phyloP scores from a whole-genome alignment of 2,888 invertebrate species.

The Sesia bembeciformis region DNA sequence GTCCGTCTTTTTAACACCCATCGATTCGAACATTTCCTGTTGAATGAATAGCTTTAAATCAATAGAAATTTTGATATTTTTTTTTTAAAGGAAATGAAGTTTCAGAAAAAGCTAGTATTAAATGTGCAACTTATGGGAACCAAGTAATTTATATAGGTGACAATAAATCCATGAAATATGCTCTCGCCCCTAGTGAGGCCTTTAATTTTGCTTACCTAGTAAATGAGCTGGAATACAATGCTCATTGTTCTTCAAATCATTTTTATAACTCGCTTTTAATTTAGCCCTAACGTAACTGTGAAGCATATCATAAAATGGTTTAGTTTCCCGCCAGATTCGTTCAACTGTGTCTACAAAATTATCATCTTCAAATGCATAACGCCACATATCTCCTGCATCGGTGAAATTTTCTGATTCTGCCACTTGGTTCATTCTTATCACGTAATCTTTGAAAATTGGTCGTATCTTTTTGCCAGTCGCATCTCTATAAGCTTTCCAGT shows the following conservation, averaged over 20 bases:
- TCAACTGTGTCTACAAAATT: constrained; percentile 54
- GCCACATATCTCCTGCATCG: constrained; percentile 65
- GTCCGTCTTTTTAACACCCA: too few species aligned
- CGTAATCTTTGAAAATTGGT: constrained; percentile 75
- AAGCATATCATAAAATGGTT: constrained; percentile 77
- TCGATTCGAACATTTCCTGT: too few species aligned
- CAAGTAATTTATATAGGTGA: too few species aligned
- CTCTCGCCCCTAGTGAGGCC: background rate
- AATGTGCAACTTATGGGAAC: too few species aligned
- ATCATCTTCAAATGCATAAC: constrained; percentile 56
- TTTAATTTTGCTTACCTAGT: constrained; percentile 58
- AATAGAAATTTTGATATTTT: too few species aligned
- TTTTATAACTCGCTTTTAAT: constrained; percentile 64
- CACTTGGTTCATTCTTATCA: constrained; percentile 76
- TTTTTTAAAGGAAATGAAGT: too few species aligned
- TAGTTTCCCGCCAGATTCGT: constrained; percentile 72
- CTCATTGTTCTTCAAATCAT: constrained; percentile 47
- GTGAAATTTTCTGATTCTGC: constrained; percentile 69
- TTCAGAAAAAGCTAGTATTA: too few species aligned
- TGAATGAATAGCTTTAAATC: too few species aligned
- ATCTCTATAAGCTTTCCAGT: constrained; percentile 80
- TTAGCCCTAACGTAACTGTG: constrained; percentile 77
- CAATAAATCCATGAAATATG: background rate
- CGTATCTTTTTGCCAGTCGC: constrained; percentile 77
- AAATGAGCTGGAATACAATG: constrained; percentile 80